phyloP scores from a whole-genome alignment of 2,113 vertebrate species.

The Pachypanchax playfairii region DNA sequence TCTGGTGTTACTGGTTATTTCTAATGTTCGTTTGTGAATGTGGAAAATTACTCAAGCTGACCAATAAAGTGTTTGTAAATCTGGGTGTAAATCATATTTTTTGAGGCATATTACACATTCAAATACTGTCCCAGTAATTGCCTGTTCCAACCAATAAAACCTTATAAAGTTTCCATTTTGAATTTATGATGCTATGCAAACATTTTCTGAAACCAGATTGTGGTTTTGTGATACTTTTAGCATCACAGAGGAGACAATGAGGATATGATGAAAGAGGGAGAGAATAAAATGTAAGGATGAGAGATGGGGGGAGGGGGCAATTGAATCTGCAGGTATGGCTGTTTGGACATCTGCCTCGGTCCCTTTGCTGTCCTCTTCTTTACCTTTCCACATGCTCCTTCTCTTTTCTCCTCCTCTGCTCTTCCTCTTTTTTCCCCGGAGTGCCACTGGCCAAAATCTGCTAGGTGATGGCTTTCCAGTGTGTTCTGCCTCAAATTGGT shows the following conservation, averaged over 20 bases:
- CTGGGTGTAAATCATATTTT: conserved; percentile 46
- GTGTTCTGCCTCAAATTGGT: conserved; percentile 53
- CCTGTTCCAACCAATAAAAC: conserved; percentile 44
- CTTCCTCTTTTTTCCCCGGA: conserved; percentile 77
- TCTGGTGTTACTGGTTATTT: conserved; percentile 52
- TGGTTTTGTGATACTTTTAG: conserved; percentile 19
- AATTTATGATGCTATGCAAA: conserved; percentile 16
- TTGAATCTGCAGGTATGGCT: conserved; percentile 77
- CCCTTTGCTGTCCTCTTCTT: conserved; percentile 76
- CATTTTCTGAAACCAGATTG: conserved; percentile 31
- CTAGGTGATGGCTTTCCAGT: conserved; percentile 74
- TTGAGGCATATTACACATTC: conserved; percentile 24
- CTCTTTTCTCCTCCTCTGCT: conserved; percentile 66
- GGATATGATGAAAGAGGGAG: neutral
- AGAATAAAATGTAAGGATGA: conserved; percentile 18
- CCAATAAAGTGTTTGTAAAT: conserved; percentile 77
- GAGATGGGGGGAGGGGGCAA: conserved; percentile 34
- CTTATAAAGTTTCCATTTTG: conserved; percentile 47
- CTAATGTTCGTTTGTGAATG: conserved; percentile 49
- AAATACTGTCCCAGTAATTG: conserved; percentile 3
- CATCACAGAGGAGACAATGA: neutral
- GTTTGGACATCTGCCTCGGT: conserved; percentile 72
- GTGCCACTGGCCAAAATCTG: conserved; percentile 69
- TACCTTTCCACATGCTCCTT: conserved; percentile 77
- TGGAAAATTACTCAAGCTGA: conserved; percentile 67